Evolutionary conservation across 2,888 invertebrate species (phyloP).

Genomic region (Fissipunctia ypsillon): DNA sequence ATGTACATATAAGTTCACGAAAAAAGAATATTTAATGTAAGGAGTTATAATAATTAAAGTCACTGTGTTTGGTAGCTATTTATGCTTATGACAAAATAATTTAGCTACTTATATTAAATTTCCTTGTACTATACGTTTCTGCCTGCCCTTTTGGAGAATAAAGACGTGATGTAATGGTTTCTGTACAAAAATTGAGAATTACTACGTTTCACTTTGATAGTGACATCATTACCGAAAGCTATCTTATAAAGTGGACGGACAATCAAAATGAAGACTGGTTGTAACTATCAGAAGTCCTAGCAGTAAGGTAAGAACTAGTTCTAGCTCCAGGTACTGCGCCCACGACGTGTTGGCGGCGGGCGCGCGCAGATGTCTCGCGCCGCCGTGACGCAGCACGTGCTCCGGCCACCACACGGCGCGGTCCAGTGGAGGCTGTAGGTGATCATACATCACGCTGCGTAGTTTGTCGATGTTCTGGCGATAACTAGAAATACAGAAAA

Average conservation of each 20-base stretch:
- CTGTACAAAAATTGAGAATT: background rate
- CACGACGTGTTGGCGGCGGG: background rate
- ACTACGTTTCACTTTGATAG: slow-evolving; percentile 21
- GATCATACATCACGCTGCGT: slow-evolving; percentile 42
- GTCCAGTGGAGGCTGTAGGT: slow-evolving; percentile 65
- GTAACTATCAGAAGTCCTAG: background rate
- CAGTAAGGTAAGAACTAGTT: slow-evolving; percentile 58
- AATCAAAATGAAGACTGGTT: background rate
- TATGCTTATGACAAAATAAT: background rate
- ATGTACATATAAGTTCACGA: background rate
- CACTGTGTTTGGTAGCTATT: too few relatives aligned
- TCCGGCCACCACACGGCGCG: slow-evolving; percentile 61
- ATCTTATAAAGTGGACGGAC: slow-evolving; percentile 9
- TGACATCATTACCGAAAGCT: background rate
- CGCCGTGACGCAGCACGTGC: slow-evolving; percentile 82
- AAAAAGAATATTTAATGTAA: background rate
- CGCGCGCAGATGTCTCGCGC: slow-evolving; percentile 72
- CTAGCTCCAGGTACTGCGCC: slow-evolving; percentile 66
- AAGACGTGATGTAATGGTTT: background rate
- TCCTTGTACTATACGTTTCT: background rate
- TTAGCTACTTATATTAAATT: background rate
- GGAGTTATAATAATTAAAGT: background rate
- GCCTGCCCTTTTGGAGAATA: background rate
- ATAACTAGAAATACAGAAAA: slow-evolving; percentile 40
- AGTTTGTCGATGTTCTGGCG: slow-evolving; percentile 47